Evolutionary conservation across 2,888 invertebrate genomes (phyloP).

Genomic region (Allygus modestus): DNA sequence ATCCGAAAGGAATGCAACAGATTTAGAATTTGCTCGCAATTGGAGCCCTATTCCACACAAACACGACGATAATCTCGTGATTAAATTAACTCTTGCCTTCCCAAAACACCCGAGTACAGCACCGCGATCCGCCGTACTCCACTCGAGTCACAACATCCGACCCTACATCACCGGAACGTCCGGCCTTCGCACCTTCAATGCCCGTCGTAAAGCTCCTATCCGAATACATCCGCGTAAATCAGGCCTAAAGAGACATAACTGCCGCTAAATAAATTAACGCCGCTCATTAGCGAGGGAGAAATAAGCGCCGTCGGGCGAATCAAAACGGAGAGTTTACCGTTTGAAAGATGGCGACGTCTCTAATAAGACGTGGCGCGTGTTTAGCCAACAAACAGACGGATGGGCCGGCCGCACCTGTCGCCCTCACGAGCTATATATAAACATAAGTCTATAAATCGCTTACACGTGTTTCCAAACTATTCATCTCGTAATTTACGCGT

Average conservation of each 20-base stretch:
- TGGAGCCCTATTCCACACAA: no score
- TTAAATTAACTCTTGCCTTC: no score
- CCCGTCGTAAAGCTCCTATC: background rate
- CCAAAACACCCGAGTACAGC: no score
- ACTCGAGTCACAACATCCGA: background rate
- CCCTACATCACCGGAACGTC: background rate
- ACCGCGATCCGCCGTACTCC: no score
- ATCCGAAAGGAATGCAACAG: no score
- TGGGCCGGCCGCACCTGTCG: constrained; percentile 32
- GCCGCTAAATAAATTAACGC: constrained; percentile 38
- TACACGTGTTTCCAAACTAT: constrained; percentile 59
- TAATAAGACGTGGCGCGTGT: constrained; percentile 50
- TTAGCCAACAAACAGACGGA: constrained; percentile 32
- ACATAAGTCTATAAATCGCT: constrained; percentile 41
- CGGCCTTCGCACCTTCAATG: constrained; percentile 11
- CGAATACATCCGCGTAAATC: constrained; percentile 39
- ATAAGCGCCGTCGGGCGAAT: constrained; percentile 19
- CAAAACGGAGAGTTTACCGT: constrained; percentile 7
- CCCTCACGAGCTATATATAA: constrained; percentile 49
- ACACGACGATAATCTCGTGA: no score
- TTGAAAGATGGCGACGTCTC: constrained; percentile 43
- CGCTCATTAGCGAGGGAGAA: constrained; percentile 10
- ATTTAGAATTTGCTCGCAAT: no score
- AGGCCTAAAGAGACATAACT: constrained; percentile 22
- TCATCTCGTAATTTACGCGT: constrained; percentile 52